Base-by-base conservation (phyloP, 1,140 invertebrate genomes). In the Sitophilus oryzae region DNA sequence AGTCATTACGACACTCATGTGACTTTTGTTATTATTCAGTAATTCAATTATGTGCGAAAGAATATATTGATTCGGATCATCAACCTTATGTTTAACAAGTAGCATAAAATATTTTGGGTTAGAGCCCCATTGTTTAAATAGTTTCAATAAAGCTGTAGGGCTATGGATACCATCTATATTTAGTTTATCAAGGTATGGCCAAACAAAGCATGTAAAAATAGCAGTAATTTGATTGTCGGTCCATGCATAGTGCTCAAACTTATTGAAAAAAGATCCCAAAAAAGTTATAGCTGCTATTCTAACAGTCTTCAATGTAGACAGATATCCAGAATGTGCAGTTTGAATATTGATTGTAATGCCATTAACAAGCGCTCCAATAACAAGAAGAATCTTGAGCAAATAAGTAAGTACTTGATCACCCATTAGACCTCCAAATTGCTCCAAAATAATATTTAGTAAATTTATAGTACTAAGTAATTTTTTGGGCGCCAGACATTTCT, bases 371-470 rank as follows among this genome's bases (percentile, higher is more conserved):
- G 81, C 76, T 19, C 82, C 78, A 36, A 91, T 78, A 30, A 84
- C 82, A 3, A 91, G 66, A 5, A 93, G 70, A 20, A 93, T 73
- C 56, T 85, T 82, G 0, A 93, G 64, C 8, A 95, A 70, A 43
- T 82, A 80, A 0, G 77, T 76, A n/a, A 92, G 69, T 20, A 90
- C 73, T 40, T 77, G 67, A 1, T 80, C 72, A 25, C 78, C 76
- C 71, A 92, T 80, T 42, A 86, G 78, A 10, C 85, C 85, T 0
- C 89, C 89, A 66, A 94, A 87, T 70, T 94, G 86, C 69, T 91
- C 84, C n/a, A 91, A 79, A 16, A 94, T 81, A 14, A 88, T 80
- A 35, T 83, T 81, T 35, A 94, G 74, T 3, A 92, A 75, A 72
- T 89, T 88, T 0, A 91, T 71, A 4, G 86, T 78, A 58, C 89